Percentiles rank a stretch among this genome's conserved stretches.
These are phyloP conservation scores for Tiphia femorata DNA, from an alignment of 2,888 invertebrate genomes.

Conservation along the genomic window DNA sequence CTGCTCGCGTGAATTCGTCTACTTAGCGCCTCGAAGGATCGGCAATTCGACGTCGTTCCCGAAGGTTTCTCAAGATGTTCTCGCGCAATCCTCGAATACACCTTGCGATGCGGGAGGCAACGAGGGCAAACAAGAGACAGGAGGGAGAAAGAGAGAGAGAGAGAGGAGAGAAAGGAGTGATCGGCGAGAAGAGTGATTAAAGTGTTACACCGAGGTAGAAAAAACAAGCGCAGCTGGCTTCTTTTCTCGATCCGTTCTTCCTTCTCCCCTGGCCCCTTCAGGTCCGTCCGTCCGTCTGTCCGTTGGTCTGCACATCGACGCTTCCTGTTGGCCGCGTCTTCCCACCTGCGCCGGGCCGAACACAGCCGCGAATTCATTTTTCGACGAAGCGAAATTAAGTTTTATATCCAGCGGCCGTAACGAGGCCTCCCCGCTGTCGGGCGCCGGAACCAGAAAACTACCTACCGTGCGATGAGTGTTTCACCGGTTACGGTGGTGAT, in stretches of 20 bases:
- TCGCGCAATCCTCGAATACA: too few relatives aligned
- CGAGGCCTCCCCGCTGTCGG: conserved; percentile 35
- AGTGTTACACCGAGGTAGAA: conserved; percentile 14
- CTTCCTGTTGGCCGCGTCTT: too few relatives aligned
- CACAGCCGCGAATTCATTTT: conserved; percentile 47
- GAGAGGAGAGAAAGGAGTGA: conserved; percentile 11
- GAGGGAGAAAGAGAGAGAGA: background rate
- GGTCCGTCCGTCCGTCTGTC: conserved; percentile 18
- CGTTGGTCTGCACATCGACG: too few relatives aligned
- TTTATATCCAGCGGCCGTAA: conserved; percentile 50
- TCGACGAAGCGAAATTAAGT: conserved; percentile 55
- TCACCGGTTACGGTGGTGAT: conserved; percentile 11
- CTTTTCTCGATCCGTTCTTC: conserved; percentile 12
- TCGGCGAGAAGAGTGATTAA: conserved; percentile 29
- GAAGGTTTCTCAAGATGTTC: too few relatives aligned
- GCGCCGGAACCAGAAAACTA: conserved; percentile 32
- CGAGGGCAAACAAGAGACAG: background rate
- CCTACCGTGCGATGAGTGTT: conserved; percentile 39
- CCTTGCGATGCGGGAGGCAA: background rate
- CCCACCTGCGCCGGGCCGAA: conserved; percentile 12
- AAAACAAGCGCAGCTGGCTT: conserved; percentile 31
- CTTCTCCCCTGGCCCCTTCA: background rate
- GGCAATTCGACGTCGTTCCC: too few relatives aligned
- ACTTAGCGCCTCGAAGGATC: too few relatives aligned
- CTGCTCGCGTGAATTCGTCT: too few relatives aligned